Evolutionary conservation across 2,113 vertebrate genomes (phyloP).

Genomic region (Pygathrix nemaeus): DNA sequence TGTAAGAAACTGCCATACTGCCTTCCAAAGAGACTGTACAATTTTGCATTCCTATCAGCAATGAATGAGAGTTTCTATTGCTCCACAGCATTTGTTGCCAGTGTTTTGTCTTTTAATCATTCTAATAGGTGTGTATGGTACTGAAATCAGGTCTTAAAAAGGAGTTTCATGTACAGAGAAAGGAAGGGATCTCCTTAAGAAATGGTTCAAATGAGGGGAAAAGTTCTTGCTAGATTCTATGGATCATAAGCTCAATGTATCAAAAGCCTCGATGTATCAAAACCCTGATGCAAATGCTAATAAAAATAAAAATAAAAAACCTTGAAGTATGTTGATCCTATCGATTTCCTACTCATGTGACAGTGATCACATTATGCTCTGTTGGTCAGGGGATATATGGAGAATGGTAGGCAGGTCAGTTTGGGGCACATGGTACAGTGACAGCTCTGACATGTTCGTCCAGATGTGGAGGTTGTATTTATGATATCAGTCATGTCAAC

Average conservation of each 20-base stretch:
- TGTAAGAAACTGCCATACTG: neutral
- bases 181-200: neutral
- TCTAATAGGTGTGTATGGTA: neutral
- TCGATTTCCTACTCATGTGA: neutral
- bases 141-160: neutral
- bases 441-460: neutral
- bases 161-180: neutral
- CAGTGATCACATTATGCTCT: neutral
- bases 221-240: neutral
- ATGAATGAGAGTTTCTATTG: neutral
- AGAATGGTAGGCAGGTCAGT: neutral
- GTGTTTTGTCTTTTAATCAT: neutral
- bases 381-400: neutral
- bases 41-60: neutral
- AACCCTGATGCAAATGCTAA: neutral
- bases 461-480: neutral
- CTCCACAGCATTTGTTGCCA: neutral
- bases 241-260: neutral
- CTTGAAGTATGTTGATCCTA: neutral
- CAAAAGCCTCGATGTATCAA: neutral
- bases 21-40: neutral
- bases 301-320: neutral
- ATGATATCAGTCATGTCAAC: neutral
- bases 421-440: neutral
- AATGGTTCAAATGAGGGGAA: neutral